Conservation (phyloP, 2,113 vertebrate genomes). For the Entomyzon cyanotis region DNA sequence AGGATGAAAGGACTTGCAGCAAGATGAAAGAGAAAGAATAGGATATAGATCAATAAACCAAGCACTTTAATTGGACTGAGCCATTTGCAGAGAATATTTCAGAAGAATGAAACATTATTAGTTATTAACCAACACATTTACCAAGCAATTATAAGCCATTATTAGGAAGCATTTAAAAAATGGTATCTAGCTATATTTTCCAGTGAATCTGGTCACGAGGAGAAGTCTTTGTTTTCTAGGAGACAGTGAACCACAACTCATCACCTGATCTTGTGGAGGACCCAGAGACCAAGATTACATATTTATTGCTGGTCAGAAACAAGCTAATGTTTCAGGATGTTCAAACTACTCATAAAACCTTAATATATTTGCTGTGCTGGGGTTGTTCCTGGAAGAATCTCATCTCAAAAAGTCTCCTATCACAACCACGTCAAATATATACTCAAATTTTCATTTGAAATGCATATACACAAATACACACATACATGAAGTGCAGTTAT, state of each 20-base stretch:
- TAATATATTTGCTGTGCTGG: neutral
- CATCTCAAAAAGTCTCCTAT: neutral
- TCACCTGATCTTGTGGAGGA: neutral
- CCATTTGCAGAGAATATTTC: neutral
- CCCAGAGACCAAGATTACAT: neutral
- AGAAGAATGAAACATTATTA: neutral
- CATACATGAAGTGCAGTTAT: neutral
- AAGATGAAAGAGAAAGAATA: neutral
- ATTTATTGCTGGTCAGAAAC: neutral
- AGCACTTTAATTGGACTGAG: neutral
- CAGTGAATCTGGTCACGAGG: neutral
- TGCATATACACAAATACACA: fast-evolving
- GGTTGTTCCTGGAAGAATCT: neutral
- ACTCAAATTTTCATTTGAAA: neutral
- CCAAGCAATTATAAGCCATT: neutral
- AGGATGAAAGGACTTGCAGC: neutral
- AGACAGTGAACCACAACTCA: neutral
- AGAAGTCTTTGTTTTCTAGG: neutral
- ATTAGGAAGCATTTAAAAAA: neutral
- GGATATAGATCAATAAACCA: neutral
- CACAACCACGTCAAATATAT: neutral
- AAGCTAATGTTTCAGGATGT: neutral
- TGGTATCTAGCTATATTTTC: neutral
- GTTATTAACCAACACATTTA: neutral
- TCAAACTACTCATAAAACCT: neutral